phyloP scores from a whole-genome alignment of 2,888 invertebrate genomes.

The Protodeltote pygarga region DNA sequence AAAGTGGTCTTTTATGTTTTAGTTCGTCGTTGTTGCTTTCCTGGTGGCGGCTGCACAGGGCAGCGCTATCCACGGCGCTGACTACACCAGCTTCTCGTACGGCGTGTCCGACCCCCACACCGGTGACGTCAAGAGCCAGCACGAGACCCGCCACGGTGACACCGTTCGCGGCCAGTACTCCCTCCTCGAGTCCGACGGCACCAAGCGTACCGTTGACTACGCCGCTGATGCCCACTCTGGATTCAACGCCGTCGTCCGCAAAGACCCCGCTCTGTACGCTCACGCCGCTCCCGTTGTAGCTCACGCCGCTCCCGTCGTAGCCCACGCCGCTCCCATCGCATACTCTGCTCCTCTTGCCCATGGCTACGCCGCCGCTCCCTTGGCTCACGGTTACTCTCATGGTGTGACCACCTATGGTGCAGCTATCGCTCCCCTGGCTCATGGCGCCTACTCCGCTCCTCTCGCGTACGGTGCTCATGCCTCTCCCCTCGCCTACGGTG shows the following conservation, averaged over 20 bases:
- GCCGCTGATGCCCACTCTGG: constrained; percentile 83
- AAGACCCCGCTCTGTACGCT: constrained; percentile 70
- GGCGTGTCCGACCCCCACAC: constrained; percentile 82
- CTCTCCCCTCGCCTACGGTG: constrained; percentile 25
- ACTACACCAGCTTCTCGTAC: constrained; percentile 81
- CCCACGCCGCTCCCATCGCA: constrained; percentile 63
- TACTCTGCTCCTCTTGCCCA: constrained; percentile 55
- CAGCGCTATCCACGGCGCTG: constrained; percentile 74
- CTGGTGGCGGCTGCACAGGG: constrained; percentile 78
- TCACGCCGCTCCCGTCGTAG: constrained; percentile 62
- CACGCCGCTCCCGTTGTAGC: constrained; percentile 61
- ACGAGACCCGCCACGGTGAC: no score
- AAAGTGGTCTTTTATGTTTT: constrained; percentile 48
- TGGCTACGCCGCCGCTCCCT: constrained; percentile 40
- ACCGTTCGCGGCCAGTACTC: no score
- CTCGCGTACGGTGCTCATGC: constrained; percentile 40
- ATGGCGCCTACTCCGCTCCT: constrained; percentile 38
- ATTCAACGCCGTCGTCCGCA: constrained; percentile 86
- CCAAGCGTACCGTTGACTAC: no score
- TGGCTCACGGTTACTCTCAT: constrained; percentile 52
- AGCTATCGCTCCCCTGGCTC: constrained; percentile 42
- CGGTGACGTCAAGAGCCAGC: constrained; percentile 86
- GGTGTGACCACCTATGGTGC: constrained; percentile 55
- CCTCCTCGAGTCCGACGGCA: no score
- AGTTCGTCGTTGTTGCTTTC: constrained; percentile 80